phyloP scores from a whole-genome alignment of 2,797 vertebrate species.

The Myoxocephalus aenaeus region DNA sequence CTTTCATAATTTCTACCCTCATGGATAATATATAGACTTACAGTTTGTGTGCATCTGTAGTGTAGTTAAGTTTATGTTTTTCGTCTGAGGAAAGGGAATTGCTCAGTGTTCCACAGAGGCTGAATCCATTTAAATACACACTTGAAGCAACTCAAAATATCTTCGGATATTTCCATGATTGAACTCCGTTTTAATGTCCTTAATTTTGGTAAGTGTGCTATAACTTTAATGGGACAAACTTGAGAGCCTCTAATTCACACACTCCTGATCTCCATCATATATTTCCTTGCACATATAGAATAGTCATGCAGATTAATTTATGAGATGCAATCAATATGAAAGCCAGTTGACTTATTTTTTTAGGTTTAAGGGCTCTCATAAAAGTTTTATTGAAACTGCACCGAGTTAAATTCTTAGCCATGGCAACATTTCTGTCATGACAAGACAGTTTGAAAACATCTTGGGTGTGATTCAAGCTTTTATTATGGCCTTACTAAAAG shows the following conservation, averaged over 20 bases:
- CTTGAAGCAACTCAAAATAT: conserved; percentile 31
- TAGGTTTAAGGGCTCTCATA: conserved; percentile 36
- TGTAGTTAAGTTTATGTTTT: neutral
- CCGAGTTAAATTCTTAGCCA: conserved; percentile 5
- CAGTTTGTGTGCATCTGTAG: conserved; percentile 1
- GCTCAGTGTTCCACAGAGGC: neutral
- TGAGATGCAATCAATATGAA: conserved; percentile 61
- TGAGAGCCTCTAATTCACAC: conserved; percentile 55
- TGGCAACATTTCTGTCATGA: conserved; percentile 16
- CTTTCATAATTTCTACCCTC: conserved; percentile 19
- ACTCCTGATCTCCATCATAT: conserved; percentile 19
- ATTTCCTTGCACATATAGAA: conserved; percentile 21
- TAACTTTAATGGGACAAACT: conserved; percentile 56
- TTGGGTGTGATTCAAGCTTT: conserved; percentile 17
- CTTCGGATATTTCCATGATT: conserved; percentile 33
- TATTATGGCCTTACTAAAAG: conserved; percentile 3
- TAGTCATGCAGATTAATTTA: conserved; percentile 42
- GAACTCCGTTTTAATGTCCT: conserved; percentile 43
- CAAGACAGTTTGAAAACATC: conserved; percentile 20
- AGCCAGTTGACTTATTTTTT: conserved; percentile 56
- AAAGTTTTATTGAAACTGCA: conserved; percentile 48
- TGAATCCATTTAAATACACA: conserved; percentile 13
- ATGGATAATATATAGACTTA: conserved; percentile 5
- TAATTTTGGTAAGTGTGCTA: conserved; percentile 62
- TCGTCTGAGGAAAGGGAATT: neutral